A percentile compares a stretch with the other conserved stretches of the same genome.
Evolutionary conservation across 2,113 vertebrate genomes (phyloP).

Genomic region (Heliornis fulica): DNA sequence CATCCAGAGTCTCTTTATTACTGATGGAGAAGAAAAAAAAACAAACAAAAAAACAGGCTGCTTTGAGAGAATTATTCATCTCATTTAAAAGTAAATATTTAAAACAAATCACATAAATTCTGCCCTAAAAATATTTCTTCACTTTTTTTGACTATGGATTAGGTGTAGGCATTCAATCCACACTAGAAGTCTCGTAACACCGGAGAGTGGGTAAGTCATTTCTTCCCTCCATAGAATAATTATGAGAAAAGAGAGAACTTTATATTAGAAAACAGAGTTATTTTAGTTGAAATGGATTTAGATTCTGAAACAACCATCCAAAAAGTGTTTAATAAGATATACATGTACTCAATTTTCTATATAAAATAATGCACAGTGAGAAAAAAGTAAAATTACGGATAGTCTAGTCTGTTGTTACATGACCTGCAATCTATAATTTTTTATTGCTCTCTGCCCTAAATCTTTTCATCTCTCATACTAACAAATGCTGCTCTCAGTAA

Average conservation of each 20-base stretch:
- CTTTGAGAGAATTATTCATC: neutral
- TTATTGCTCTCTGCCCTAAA: neutral
- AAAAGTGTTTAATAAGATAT: neutral
- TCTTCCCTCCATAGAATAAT: neutral
- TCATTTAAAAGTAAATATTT: neutral
- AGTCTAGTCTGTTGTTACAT: neutral
- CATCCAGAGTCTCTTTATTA: neutral
- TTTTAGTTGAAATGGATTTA: neutral
- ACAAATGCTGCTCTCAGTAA: neutral
- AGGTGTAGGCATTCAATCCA: neutral
- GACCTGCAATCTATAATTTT: neutral
- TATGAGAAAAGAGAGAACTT: neutral
- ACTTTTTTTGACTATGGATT: neutral
- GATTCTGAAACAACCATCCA: neutral
- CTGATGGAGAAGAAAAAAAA: rapidly evolving
- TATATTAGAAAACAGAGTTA: neutral
- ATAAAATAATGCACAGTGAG: neutral
- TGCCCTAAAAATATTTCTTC: neutral
- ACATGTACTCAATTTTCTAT: neutral
- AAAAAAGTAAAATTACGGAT: neutral
- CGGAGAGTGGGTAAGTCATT: neutral
- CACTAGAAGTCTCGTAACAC: neutral
- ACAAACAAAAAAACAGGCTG: too few species aligned
- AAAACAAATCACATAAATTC: neutral
- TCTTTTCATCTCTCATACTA: neutral